Base-by-base conservation (phyloP, 2,888 invertebrate species). In the Acleris emargana region DNA sequence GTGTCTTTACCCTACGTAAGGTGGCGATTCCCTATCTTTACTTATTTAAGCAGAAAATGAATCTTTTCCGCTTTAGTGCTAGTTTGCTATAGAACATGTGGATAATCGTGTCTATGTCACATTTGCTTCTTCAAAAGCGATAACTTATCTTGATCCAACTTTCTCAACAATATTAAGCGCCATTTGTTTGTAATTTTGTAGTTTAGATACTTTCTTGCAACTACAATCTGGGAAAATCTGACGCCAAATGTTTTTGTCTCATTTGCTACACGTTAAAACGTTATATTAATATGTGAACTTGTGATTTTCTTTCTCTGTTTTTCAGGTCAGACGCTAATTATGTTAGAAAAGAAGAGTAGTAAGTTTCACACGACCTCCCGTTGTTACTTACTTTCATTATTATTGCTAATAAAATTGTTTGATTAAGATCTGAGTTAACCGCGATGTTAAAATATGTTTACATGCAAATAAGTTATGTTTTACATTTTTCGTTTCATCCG, bases 161-260 rank as follows among this genome's bases (percentile, higher is more conserved):
- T 61, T 61, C 61, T 49, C 47, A 20, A n/a, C 20, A 18, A 20
- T 47, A 47, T 54, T 61, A 47, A 61, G 32, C 53, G 38, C 61
- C 61, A 54, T 53, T 61, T 61, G 61, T 43, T 5, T 16, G 16
- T 3, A 16, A n/a, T n/a, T 45, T 61, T 61, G 47, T 18, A n/a
- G 53, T 61, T 61, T n/a, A 53, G 47, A 32, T 45, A 53, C 47
- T 61, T 47, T 61, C 47, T 53, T 61, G 18, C n/a, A n/a, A 28
- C 20, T 53, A 18, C 6, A 43, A 54, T 61, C 61, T 47, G n/a
- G 16, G 54, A 47, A 61, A 61, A 61, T 47, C 38, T 47, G 45
- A 47, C 54, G 20, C 47, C 32, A 47, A 53, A 53, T 45, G 18
- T 18, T 45, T 45, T 45, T 45, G 45, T 17, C 7, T 45, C 45